Evolutionary conservation across 1,140 invertebrate species (phyloP).

Genomic region (Triops cancriformis): DNA sequence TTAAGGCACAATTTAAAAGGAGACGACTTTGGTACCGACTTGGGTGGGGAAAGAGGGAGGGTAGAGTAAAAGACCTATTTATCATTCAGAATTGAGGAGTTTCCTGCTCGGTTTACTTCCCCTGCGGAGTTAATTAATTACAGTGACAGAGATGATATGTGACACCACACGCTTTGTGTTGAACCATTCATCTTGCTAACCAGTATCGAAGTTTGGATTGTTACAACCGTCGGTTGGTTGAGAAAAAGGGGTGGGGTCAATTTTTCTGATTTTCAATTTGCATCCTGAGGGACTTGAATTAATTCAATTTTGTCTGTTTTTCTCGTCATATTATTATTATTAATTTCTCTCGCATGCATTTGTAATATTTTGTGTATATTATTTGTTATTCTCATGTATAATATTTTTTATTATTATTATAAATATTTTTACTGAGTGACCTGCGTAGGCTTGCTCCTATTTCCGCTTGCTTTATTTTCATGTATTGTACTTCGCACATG

Average conservation of each 20-base stretch:
- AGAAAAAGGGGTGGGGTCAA: not conserved
- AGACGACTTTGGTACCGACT: not conserved
- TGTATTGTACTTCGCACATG: too few relatives aligned
- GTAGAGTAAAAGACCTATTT: not conserved
- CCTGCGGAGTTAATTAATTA: not conserved
- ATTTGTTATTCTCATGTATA: too few relatives aligned
- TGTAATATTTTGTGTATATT: too few relatives aligned
- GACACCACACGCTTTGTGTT: not conserved
- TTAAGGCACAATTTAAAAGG: not conserved
- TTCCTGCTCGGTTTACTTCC: not conserved
- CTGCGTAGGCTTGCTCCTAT: too few relatives aligned
- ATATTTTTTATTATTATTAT: too few relatives aligned
- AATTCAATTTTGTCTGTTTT: slow-evolving; percentile 20
- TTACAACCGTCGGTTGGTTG: not conserved
- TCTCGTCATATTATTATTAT: too few relatives aligned
- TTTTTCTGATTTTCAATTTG: not conserved
- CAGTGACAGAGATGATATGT: not conserved
- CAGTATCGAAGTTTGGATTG: not conserved
- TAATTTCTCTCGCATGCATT: too few relatives aligned
- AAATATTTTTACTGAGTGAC: too few relatives aligned
- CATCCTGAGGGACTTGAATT: not conserved
- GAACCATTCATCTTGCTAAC: not conserved
- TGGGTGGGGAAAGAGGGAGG: not conserved
- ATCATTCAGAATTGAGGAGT: not conserved
- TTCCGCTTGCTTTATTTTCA: too few relatives aligned